These are phyloP conservation scores for Podarcis raffonei DNA, from an alignment of 2,113 vertebrate species.

Conservation along the genomic window DNA sequence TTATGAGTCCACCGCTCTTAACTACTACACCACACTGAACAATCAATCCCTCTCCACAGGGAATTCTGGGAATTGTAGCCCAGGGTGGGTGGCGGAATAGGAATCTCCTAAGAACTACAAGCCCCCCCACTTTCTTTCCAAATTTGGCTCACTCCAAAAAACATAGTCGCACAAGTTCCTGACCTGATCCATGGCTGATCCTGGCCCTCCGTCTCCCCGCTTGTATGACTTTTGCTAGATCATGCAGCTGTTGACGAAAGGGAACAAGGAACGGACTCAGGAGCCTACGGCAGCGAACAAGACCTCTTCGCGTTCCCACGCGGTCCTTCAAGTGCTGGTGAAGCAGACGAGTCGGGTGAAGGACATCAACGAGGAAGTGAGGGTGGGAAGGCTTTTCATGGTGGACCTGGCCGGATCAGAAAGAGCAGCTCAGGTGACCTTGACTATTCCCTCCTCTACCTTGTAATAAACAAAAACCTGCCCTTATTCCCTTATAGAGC, in stretches of 20 bases:
- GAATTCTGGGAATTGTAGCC: too few species aligned
- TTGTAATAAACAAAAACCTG: too few species aligned
- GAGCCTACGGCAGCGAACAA: conserved; percentile 73
- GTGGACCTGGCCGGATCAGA: conserved; percentile 74
- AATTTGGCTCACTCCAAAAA: too few species aligned
- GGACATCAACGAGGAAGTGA: conserved; percentile 21
- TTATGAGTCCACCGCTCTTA: too few species aligned
- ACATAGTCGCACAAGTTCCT: not conserved
- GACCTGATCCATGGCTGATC: not conserved
- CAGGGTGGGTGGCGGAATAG: too few species aligned
- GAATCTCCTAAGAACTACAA: too few species aligned
- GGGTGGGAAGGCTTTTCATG: conserved; percentile 71
- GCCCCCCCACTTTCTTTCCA: too few species aligned
- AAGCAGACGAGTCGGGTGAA: conserved; percentile 40
- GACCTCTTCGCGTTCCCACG: conserved; percentile 68
- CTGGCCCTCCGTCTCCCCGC: too few species aligned
- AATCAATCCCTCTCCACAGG: too few species aligned
- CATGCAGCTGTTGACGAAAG: conserved; percentile 71
- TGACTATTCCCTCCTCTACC: not conserved
- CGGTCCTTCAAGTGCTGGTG: conserved; percentile 72
- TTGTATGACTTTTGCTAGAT: conserved; percentile 29
- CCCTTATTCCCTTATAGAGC: too few species aligned
- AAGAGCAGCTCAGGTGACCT: conserved; percentile 71
- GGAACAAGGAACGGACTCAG: conserved; percentile 72
- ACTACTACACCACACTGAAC: too few species aligned